Evolutionary conservation across 2,888 invertebrate species (phyloP).

Genomic region (Sarcophaga rosellei): DNA sequence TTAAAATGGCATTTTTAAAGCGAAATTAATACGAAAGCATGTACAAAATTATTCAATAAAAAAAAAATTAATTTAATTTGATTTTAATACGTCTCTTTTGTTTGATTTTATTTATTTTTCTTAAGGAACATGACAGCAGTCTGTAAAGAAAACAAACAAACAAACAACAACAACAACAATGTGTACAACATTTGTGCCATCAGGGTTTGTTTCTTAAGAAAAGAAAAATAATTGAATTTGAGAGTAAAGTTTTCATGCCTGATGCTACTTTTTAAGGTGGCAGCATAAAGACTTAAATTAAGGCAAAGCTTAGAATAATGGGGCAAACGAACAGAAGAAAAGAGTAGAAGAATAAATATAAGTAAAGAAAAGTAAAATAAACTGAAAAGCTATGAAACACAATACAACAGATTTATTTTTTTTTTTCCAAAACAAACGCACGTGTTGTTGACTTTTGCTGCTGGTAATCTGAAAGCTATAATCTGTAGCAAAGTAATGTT

Average conservation of each 20-base stretch:
- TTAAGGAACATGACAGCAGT: neutral
- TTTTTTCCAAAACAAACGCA: too few species aligned
- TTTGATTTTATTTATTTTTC: neutral
- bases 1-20: neutral
- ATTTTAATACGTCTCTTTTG: neutral
- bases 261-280: neutral
- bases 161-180: too few species aligned
- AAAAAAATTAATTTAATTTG: neutral
- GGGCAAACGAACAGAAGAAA: neutral
- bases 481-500: too few species aligned
- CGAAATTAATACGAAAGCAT: neutral
- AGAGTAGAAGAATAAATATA: neutral
- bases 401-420: neutral
- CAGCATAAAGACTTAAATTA: neutral
- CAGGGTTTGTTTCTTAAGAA: too few species aligned
- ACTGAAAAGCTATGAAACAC: neutral
- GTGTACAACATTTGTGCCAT: too few species aligned
- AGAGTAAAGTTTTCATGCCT: conserved; percentile 9
- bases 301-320: neutral
- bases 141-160: too few species aligned
- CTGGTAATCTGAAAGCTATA: too few species aligned
- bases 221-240: conserved; percentile 23
- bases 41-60: too few species aligned
- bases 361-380: neutral
- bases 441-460: too few species aligned